These are phyloP conservation scores for Cephalopholis sonnerati DNA, from an alignment of 2,113 vertebrate species.

Conservation along the genomic window DNA sequence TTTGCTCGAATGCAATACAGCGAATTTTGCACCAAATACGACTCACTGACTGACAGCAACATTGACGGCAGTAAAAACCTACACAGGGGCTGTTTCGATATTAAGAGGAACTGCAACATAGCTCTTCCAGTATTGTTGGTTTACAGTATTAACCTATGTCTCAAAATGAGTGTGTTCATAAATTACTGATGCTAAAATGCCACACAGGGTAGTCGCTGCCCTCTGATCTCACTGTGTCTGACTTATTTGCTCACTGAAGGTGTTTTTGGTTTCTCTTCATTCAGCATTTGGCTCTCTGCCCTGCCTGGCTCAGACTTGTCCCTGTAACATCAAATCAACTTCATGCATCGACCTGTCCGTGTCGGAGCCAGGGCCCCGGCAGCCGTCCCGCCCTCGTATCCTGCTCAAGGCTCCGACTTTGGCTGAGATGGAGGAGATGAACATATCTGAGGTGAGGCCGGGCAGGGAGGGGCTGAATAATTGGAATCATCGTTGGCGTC, in stretches of 20 bases:
- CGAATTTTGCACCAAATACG: neutral
- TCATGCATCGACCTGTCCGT: constrained; percentile 93
- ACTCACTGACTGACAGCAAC: neutral
- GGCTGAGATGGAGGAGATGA: constrained; percentile 98
- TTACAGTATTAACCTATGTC: neutral
- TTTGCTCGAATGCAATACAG: neutral
- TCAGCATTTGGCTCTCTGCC: constrained; percentile 92
- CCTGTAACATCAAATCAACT: constrained; percentile 86
- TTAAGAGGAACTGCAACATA: too few relatives aligned
- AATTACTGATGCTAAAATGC: neutral
- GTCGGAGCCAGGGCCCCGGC: constrained; percentile 47
- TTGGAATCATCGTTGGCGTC: neutral
- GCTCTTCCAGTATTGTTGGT: neutral
- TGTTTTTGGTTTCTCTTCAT: constrained; percentile 4
- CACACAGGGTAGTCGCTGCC: neutral
- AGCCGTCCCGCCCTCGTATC: constrained; percentile 83
- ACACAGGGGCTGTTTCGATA: neutral
- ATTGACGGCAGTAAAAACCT: neutral
- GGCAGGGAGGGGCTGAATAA: neutral
- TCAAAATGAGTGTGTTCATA: neutral
- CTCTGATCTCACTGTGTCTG: constrained; percentile 3
- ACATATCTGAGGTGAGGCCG: constrained; percentile 87
- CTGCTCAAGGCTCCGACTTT: constrained; percentile 95
- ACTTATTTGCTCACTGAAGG: constrained; percentile 2
- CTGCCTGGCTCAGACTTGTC: constrained; percentile 89